Base-by-base conservation (phyloP, 2,797 vertebrate species). In the Alca torda region DNA sequence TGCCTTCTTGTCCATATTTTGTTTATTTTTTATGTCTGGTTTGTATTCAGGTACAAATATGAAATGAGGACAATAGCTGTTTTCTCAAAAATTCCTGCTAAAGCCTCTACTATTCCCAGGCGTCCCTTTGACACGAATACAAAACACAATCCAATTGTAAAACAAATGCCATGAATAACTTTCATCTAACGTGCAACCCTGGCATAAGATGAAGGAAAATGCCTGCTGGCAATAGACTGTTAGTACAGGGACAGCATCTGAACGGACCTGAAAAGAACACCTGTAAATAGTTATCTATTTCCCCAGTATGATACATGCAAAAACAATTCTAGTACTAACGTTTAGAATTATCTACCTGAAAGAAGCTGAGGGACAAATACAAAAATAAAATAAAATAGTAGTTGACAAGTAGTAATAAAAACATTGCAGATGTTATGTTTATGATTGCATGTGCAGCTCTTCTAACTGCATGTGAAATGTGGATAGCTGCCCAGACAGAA, bases 71-170 rank as follows among this genome's bases (percentile, higher is more conserved):
- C 81, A 90, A 81, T 30, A 83, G 39, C 6, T 61, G 13, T 87
- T 95, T 90, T 90, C 64, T 86, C 82, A 92, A 89, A 89, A 88
- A 82, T 26, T 84, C 26, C 33, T 83, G 26, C 75, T 95, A 93
- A 89, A 87, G 4, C 24, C 48, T 90, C 48, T 90, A 8, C 59
- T 73, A 21, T 89, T 95, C 86, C 93, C 91, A 85, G 24, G 37
- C 51, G 86, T 78, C 57, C 28, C 35, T 94, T 96, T 90, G 60
- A 68, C 80, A 87, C 35, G 72, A 85, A 85, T 83, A 72, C 46
- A 85, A 70, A 95, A 35, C 28, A 69, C 46, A 94, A 25, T 61
- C 53, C n/a, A 72, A 31, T 4, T 43, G 33, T n/a, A 68, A 80
- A 92, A 83, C 13, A 26, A 57, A 74, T 72, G 11, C 8, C 30